These are phyloP conservation scores for Nannoperca australis DNA, from an alignment of 2,797 vertebrate genomes.

Conservation along the genomic window DNA sequence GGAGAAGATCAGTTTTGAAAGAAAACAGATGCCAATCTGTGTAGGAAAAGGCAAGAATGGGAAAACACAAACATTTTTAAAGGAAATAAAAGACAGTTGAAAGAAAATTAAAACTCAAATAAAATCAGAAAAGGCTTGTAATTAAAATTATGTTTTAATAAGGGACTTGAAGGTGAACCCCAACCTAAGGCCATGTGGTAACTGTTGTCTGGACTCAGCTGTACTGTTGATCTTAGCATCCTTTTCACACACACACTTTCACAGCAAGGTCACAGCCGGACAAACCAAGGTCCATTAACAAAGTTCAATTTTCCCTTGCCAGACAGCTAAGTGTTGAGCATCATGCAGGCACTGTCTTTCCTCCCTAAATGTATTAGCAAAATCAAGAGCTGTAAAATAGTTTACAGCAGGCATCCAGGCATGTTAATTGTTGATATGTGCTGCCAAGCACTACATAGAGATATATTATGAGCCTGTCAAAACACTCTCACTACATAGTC, in stretches of 20 bases:
- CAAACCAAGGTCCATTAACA: constrained; percentile 40
- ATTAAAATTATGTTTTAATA: too few relatives aligned
- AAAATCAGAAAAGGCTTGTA: too few relatives aligned
- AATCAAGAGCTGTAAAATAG: constrained; percentile 68
- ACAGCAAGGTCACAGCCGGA: constrained; percentile 38
- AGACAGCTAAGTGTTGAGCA: constrained; percentile 39
- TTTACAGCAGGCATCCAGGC: constrained; percentile 55
- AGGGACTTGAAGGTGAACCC: too few relatives aligned
- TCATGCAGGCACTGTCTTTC: constrained; percentile 29
- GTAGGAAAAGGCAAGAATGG: too few relatives aligned
- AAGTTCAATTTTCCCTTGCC: constrained; percentile 34
- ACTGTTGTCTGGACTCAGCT: not conserved
- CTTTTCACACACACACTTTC: not conserved
- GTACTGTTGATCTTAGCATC: not conserved
- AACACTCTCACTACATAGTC: constrained; percentile 50
- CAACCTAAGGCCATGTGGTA: not conserved
- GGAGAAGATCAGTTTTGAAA: too few relatives aligned
- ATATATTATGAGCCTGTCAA: constrained; percentile 66
- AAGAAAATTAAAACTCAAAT: too few relatives aligned
- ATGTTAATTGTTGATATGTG: constrained; percentile 62
- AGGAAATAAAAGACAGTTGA: too few relatives aligned
- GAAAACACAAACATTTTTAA: too few relatives aligned
- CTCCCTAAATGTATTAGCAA: constrained; percentile 51
- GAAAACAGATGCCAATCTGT: too few relatives aligned
- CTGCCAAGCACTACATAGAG: constrained; percentile 53